Evolutionary conservation across 1,140 invertebrate genomes (phyloP).

Genomic region (Drosophila baimaii): DNA sequence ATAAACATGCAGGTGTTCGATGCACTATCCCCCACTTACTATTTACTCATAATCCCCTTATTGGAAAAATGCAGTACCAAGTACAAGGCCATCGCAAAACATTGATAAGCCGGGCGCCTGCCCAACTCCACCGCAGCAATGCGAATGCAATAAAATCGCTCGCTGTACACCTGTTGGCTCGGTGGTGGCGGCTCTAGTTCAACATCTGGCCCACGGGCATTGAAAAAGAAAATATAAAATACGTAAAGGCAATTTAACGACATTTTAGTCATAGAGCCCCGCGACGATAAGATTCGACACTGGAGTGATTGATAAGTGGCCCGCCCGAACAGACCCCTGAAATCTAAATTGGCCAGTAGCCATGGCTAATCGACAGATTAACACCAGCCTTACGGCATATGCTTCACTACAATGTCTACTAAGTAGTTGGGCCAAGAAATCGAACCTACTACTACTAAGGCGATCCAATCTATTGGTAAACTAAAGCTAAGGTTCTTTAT

Average conservation of each 20-base stretch:
- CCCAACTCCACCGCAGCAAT: constrained; percentile 13
- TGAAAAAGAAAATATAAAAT: constrained; percentile 13
- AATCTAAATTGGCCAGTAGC: constrained; percentile 47
- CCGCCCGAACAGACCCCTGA: constrained; percentile 17
- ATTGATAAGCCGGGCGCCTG: constrained; percentile 23
- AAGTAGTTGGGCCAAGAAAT: background rate
- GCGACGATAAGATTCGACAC: constrained; percentile 37
- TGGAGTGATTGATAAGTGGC: constrained; percentile 37
- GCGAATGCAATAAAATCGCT: constrained; percentile 42
- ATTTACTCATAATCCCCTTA: constrained; percentile 20
- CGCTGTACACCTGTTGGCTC: constrained; percentile 38
- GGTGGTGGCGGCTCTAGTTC: background rate
- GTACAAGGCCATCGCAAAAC: constrained; percentile 38
- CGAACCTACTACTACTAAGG: background rate
- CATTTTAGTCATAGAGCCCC: constrained; percentile 45
- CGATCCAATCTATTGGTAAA: constrained; percentile 8
- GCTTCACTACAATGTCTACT: constrained; percentile 27
- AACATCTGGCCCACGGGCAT: constrained; percentile 35
- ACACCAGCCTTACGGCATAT: constrained; percentile 12
- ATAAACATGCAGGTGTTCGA: constrained; percentile 22
- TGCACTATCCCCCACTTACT: constrained; percentile 2
- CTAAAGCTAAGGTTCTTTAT: constrained; percentile 29
- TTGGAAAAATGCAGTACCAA: constrained; percentile 48
- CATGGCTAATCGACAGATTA: constrained; percentile 45
- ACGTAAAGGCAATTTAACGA: constrained; percentile 23